phyloP scores from a whole-genome alignment of 1,140 invertebrate species.

The Lucilia sericata region DNA sequence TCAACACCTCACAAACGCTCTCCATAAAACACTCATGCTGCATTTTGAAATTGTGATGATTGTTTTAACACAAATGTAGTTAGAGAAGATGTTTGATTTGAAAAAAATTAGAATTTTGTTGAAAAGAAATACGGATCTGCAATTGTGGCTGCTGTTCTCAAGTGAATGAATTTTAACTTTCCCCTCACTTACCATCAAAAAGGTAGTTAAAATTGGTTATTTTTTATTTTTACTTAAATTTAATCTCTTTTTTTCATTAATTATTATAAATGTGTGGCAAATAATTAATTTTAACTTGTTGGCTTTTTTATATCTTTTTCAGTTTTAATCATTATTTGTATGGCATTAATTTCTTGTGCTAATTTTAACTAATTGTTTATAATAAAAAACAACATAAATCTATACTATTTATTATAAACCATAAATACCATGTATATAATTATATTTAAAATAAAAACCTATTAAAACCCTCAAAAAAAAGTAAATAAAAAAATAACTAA shows the following conservation, averaged over 20 bases:
- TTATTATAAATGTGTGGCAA: background rate
- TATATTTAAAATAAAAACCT: background rate
- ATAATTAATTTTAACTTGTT: too few species aligned
- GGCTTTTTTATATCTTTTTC: background rate
- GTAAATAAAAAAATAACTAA: background rate
- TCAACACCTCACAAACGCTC: background rate
- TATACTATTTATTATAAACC: background rate
- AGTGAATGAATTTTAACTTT: background rate
- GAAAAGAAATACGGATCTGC: background rate
- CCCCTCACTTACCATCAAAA: background rate
- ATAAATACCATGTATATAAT: background rate
- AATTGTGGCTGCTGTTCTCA: background rate
- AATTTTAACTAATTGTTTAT: background rate
- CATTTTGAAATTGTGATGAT: background rate
- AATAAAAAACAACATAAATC: background rate
- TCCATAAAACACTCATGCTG: background rate
- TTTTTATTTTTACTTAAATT: background rate
- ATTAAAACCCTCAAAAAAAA: background rate
- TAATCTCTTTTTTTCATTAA: background rate
- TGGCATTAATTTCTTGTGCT: background rate
- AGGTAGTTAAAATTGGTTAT: conserved; percentile 25
- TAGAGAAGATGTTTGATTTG: background rate
- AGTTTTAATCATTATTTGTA: background rate
- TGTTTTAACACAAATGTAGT: background rate
- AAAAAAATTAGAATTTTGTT: background rate